Conservation (phyloP, 2,888 invertebrate species). For the Panzeria rudis region DNA sequence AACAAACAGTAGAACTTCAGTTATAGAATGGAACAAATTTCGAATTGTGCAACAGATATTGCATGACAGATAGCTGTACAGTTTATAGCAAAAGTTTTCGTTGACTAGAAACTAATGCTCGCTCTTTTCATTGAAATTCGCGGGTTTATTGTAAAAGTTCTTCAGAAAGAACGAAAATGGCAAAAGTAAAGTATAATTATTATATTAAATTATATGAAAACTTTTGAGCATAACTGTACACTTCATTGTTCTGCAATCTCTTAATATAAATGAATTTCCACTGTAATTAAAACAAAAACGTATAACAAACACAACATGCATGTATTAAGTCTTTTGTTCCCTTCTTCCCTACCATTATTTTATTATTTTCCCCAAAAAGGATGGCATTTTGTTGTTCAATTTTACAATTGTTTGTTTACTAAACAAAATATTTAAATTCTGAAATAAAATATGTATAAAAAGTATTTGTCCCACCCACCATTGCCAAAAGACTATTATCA, state of each 20-base stretch:
- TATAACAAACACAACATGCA: constrained; percentile 47
- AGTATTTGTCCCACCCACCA: constrained; percentile 3
- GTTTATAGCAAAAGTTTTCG: constrained; percentile 21
- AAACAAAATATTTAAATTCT: neutral
- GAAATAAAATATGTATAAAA: neutral
- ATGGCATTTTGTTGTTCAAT: neutral
- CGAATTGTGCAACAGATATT: neutral
- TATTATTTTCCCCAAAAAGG: constrained; percentile 17
- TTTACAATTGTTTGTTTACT: neutral
- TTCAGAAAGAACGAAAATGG: neutral
- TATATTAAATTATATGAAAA: neutral
- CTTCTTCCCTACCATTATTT: constrained; percentile 14
- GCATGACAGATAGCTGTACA: neutral
- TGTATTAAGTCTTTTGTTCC: constrained; percentile 59
- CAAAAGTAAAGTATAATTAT: no score
- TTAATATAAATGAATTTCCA: constrained; percentile 26
- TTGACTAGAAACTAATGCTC: neutral
- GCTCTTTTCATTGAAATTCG: neutral
- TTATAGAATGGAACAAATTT: constrained; percentile 15
- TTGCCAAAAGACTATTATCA: neutral
- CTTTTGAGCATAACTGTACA: neutral
- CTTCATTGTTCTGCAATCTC: neutral
- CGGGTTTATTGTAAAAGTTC: neutral
- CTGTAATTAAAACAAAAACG: neutral
- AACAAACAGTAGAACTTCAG: constrained; percentile 40